Evolutionary conservation across 1,140 invertebrate species (phyloP).

Genomic region (Drosophila bocki): DNA sequence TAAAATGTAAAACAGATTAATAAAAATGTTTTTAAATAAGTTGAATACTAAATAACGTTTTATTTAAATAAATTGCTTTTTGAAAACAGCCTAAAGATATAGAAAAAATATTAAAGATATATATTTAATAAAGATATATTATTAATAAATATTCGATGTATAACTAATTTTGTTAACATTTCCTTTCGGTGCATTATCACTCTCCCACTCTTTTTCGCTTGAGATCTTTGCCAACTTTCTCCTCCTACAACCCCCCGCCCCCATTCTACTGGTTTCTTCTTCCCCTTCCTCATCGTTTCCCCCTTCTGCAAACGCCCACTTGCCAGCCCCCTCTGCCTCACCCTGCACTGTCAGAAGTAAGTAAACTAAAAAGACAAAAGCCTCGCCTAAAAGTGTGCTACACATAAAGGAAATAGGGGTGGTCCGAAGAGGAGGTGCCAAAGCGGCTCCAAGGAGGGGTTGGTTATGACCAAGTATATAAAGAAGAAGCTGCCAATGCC

Average conservation of each 20-base stretch:
- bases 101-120: not conserved
- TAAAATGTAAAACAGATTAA: too few species aligned
- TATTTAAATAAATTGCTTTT: too few species aligned
- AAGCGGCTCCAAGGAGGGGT: not conserved
- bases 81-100: too few species aligned
- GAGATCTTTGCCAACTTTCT: conserved; percentile 11
- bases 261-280: conserved; percentile 1
- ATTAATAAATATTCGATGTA: not conserved
- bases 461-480: conserved; percentile 57
- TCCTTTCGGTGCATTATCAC: not conserved
- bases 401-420: conserved; percentile 62
- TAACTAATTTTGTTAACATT: not conserved
- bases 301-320: conserved; percentile 26
- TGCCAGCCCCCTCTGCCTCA: not conserved
- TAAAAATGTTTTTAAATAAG: too few species aligned
- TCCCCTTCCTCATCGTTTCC: not conserved
- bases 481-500: conserved; percentile 39
- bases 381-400: conserved; percentile 81
- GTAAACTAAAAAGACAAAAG: conserved; percentile 82
- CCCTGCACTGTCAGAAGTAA: conserved; percentile 49
- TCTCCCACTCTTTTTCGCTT: not conserved
- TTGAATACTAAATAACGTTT: too few species aligned
- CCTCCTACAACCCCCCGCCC: too few species aligned
- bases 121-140: not conserved
- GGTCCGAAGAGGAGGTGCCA: conserved; percentile 2